Evolutionary conservation across 2,113 vertebrate species (phyloP).

Genomic region (Nerophis lumbriciformis): DNA sequence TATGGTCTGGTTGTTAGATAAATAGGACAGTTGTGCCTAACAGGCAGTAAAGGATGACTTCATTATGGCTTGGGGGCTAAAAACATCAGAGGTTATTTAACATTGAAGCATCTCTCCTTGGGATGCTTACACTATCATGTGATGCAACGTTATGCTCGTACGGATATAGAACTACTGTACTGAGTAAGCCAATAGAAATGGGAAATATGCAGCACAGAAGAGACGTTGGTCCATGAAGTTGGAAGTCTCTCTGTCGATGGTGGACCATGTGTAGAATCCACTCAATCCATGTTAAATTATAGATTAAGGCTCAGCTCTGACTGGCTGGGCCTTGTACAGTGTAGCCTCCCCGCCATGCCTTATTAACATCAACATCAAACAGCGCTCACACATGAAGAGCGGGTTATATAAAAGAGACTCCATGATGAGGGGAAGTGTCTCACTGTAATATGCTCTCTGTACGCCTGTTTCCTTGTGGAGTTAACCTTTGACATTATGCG

Average conservation of each 20-base stretch:
- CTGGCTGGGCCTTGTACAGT: slow-evolving; percentile 43
- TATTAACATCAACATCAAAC: slow-evolving; percentile 67
- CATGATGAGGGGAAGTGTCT: slow-evolving; percentile 51
- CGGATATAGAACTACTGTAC: slow-evolving; percentile 9
- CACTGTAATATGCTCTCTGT: slow-evolving; percentile 21
- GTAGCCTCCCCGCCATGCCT: slow-evolving; percentile 60
- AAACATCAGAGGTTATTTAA: slow-evolving; percentile 17
- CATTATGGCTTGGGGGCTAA: slow-evolving; percentile 17
- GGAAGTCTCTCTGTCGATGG: slow-evolving; percentile 50
- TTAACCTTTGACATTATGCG: slow-evolving; percentile 13
- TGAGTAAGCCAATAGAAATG: slow-evolving; percentile 22
- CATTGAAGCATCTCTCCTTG: slow-evolving; percentile 5
- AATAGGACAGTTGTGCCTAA: slow-evolving; percentile 30
- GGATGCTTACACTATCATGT: slow-evolving; percentile 14
- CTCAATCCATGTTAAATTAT: slow-evolving; percentile 72
- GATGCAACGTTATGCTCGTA: slow-evolving; percentile 11
- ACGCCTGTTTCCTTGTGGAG: slow-evolving; percentile 9
- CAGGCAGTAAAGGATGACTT: slow-evolving; percentile 24
- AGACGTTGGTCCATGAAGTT: slow-evolving; percentile 24
- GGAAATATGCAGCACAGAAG: slow-evolving; percentile 15
- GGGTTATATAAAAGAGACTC: slow-evolving; percentile 50
- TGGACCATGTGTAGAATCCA: slow-evolving; percentile 57
- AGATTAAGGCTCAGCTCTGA: slow-evolving; percentile 63
- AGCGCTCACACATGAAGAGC: slow-evolving; percentile 40
- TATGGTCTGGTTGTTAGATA: slow-evolving; percentile 32